phyloP scores from a whole-genome alignment of 2,888 invertebrate genomes.

The Escarpia spicata region DNA sequence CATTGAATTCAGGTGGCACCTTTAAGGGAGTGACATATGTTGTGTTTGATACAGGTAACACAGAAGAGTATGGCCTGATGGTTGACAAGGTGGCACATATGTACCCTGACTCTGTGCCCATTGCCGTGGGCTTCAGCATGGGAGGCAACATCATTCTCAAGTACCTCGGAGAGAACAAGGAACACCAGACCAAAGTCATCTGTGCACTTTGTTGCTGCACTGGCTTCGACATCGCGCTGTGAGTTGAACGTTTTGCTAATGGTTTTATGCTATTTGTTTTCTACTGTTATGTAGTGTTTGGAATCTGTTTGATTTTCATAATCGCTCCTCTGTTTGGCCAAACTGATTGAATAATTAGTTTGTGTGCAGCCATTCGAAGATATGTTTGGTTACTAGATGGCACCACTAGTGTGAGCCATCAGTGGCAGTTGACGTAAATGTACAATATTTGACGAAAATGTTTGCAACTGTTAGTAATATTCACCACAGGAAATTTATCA shows the following conservation, averaged over 20 bases:
- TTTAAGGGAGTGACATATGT: not conserved
- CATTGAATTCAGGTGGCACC: too few species aligned
- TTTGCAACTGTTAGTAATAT: too few species aligned
- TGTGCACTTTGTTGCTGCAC: slow-evolving; percentile 93
- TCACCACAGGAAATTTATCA: too few species aligned
- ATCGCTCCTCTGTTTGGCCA: not conserved
- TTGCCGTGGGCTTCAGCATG: slow-evolving; percentile 91
- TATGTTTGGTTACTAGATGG: too few species aligned
- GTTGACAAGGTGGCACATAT: slow-evolving; percentile 77
- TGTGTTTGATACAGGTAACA: slow-evolving; percentile 75
- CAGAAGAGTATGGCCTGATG: slow-evolving; percentile 88
- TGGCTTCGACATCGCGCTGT: slow-evolving; percentile 92
- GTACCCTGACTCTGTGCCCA: slow-evolving; percentile 73
- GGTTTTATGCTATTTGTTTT: not conserved
- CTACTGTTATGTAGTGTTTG: not conserved
- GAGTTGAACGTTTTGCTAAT: slow-evolving; percentile 67
- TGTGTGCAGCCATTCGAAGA: too few species aligned
- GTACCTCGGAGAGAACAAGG: slow-evolving; percentile 82
- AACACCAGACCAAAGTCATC: slow-evolving; percentile 71
- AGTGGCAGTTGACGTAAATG: too few species aligned
- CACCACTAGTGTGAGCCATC: too few species aligned
- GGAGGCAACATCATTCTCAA: slow-evolving; percentile 94
- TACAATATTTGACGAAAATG: too few species aligned
- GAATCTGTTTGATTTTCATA: not conserved
- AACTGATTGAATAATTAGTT: too few species aligned